These are phyloP conservation scores for Syrmaticus mikado DNA, from an alignment of 2,113 vertebrate genomes.

Conservation along the genomic window DNA sequence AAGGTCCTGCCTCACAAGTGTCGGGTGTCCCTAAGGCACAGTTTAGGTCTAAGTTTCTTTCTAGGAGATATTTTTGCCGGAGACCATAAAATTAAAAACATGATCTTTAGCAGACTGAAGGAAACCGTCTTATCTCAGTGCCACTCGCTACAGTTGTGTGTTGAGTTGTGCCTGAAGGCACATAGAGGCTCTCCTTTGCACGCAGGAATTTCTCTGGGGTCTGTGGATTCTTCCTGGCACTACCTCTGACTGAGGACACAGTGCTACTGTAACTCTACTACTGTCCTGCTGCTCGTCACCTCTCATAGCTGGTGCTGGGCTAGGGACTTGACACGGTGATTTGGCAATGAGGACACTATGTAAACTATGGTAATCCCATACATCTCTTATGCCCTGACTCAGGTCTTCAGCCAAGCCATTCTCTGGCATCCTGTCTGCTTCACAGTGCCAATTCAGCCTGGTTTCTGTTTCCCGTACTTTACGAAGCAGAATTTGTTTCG, in stretches of 20 bases:
- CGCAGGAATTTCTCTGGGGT: fast-evolving
- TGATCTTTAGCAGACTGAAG: neutral
- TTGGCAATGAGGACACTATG: conserved; percentile 35
- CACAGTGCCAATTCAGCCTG: fast-evolving
- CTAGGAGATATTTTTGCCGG: neutral
- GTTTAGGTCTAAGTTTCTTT: neutral
- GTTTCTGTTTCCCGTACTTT: neutral
- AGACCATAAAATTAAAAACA: neutral
- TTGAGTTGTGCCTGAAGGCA: fast-evolving
- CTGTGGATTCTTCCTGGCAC: fast-evolving
- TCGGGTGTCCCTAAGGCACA: neutral
- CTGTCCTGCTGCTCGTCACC: neutral
- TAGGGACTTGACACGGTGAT: neutral
- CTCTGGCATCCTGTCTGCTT: neutral
- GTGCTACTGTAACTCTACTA: neutral
- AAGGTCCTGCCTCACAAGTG: neutral
- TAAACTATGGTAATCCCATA: conserved; percentile 4
- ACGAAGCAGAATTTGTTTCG: neutral
- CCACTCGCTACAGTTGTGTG: fast-evolving
- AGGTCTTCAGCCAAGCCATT: neutral
- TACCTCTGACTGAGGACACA: neutral
- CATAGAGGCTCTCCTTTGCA: neutral
- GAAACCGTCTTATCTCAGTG: neutral
- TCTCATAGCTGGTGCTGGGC: fast-evolving
- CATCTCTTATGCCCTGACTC: neutral